phyloP scores from a whole-genome alignment of 2,797 vertebrate genomes.

The Enteromius afrohamiltoni region DNA sequence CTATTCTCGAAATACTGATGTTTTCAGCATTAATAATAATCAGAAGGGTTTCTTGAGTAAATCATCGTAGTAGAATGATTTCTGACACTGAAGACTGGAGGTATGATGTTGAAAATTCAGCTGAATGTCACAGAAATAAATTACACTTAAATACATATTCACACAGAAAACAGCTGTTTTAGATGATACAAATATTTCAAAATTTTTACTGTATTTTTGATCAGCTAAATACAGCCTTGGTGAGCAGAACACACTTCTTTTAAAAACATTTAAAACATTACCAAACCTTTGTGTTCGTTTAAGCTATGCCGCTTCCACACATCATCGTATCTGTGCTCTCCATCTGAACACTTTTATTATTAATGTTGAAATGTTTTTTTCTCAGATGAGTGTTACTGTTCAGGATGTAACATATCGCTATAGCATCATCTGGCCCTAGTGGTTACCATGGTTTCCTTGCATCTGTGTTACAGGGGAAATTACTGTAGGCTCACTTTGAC shows the following conservation, averaged over 20 bases:
- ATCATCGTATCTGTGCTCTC: not conserved
- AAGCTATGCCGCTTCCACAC: not conserved
- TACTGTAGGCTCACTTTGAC: not conserved
- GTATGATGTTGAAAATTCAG: too few species aligned
- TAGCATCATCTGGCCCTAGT: too few species aligned
- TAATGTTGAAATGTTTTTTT: too few species aligned
- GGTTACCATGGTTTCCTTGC: not conserved
- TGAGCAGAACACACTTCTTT: too few species aligned
- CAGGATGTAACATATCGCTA: not conserved
- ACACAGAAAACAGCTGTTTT: not conserved
- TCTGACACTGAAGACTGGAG: not conserved
- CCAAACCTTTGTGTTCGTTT: not conserved
- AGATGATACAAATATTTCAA: too few species aligned
- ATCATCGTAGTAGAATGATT: not conserved
- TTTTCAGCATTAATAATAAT: not conserved
- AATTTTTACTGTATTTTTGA: not conserved
- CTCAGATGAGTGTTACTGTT: accelerated
- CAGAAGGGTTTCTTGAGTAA: not conserved
- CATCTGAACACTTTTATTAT: not conserved
- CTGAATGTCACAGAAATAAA: too few species aligned
- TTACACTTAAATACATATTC: too few species aligned
- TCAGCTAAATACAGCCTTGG: not conserved
- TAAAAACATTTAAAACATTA: too few species aligned
- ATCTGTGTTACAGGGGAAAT: not conserved
- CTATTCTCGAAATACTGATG: not conserved